Evolutionary conservation across 2,113 vertebrate species (phyloP), one percentile per base, ranked within the genome.

Genomic region (Ochotona curzoniae): DNA sequence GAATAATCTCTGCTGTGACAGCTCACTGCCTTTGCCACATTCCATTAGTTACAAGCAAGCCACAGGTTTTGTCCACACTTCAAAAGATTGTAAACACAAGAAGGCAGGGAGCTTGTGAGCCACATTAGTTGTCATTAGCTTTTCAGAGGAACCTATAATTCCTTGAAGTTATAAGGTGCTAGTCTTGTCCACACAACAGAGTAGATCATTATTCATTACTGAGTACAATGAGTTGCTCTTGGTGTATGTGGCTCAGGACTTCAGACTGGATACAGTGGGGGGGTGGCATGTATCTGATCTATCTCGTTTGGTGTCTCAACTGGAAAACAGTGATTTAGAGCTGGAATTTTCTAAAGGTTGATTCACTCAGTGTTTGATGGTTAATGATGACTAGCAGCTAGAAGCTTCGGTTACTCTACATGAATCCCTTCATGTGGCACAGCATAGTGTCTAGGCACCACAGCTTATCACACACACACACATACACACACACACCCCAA

Each of bases 191-290:
- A 87, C 7, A 84, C 54, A 81, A 49, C 60, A 71, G 8, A 63
- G 13, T 49, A 7, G 73, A 83, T 69, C 20, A 54, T 90, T 83
- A 73, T 76, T 7, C 78, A 63, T 70, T 88, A 5, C 14, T 79
- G 44, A 79, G 44, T 79, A 87, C 79, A 60, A 69, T 32, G 66
- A 79, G 30, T 54, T 17, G 51, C 14, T 90, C 12, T 84, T 11
- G 15, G 26, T 35, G 91, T 95, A 21, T 63, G 10, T 85, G 47
- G 54, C 44, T 74, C 21, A 76, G 35, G 71, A 94, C 89, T 89
- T 89, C 26, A 93, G 49, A 35, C 47, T 88, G 11, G 23, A 11
- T 7, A 71, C 11, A 30, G n/a, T 64, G 15, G n/a, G 25, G 25
- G 38, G 15, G 61, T 15, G 5, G 2, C 9, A 60, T 91, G 2